Evolutionary conservation across 2,797 vertebrate genomes (phyloP).

Genomic region (Gymnothorax reevesii): DNA sequence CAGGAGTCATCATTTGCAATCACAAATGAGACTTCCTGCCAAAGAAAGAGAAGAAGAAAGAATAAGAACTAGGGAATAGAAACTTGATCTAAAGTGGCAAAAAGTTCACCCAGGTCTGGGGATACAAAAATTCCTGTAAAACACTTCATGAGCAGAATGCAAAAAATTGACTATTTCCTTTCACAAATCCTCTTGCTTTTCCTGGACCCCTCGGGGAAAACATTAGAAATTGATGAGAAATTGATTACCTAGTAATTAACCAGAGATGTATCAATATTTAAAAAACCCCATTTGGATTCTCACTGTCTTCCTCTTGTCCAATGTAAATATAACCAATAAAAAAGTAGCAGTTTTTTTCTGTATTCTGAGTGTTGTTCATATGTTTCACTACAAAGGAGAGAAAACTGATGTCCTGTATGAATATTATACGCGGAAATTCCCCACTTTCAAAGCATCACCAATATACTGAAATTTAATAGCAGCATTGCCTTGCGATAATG

Average conservation of each 20-base stretch:
- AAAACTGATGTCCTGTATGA: background rate
- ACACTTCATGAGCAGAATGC: background rate
- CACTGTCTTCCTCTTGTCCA: conserved; percentile 25
- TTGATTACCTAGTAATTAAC: conserved; percentile 15
- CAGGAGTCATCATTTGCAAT: background rate
- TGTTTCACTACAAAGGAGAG: background rate
- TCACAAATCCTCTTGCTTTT: background rate
- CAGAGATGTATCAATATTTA: conserved; percentile 8
- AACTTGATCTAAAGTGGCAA: background rate
- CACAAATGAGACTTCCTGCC: background rate
- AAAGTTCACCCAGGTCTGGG: background rate
- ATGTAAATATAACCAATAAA: conserved; percentile 46
- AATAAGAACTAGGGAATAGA: background rate
- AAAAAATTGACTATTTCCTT: background rate
- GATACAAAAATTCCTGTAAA: background rate
- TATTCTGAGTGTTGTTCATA: conserved; percentile 16
- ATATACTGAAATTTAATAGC: background rate
- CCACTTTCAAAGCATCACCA: background rate
- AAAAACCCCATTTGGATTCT: background rate
- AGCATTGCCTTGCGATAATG: background rate
- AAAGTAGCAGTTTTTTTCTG: conserved; percentile 29
- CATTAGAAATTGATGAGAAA: background rate
- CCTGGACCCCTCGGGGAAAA: background rate
- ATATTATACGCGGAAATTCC: background rate
- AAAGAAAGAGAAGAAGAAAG: background rate